Percentiles rank a stretch among this genome's conserved stretches.
Conservation (phyloP, 1,140 invertebrate species). For the Drosophila sproati region DNA sequence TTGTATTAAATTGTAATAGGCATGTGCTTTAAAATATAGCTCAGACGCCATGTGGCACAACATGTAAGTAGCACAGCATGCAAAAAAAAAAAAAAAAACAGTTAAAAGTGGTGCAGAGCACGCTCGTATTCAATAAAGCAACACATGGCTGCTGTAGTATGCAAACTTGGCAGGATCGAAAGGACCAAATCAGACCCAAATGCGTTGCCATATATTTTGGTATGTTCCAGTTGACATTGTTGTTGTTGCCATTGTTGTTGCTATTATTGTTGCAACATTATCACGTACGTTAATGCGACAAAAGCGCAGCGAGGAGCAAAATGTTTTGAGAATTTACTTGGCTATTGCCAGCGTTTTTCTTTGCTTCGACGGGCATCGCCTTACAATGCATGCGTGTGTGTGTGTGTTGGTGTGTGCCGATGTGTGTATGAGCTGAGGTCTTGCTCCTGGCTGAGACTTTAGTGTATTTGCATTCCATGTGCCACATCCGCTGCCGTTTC, state of each 20-base stretch:
- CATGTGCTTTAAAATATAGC: not conserved
- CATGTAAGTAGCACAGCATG: not conserved
- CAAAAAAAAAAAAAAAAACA: not conserved
- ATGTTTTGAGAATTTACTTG: conserved; percentile 81
- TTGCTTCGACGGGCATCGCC: conserved; percentile 41
- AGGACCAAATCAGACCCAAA: conserved; percentile 16
- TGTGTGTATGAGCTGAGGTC: conserved; percentile 38
- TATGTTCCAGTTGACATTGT: conserved; percentile 11
- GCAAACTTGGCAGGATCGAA: conserved; percentile 15
- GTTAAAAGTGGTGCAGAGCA: not conserved
- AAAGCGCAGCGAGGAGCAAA: conserved; percentile 79
- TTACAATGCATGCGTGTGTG: conserved; percentile 13
- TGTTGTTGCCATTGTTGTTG: conserved; percentile 19
- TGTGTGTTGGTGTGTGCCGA: not conserved
- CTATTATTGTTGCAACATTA: conserved; percentile 46
- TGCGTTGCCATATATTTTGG: conserved; percentile 8
- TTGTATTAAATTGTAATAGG: not conserved
- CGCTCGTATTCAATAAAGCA: conserved; percentile 20
- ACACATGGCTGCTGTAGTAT: conserved; percentile 2
- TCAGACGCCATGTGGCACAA: not conserved
- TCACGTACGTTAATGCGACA: conserved; percentile 83
- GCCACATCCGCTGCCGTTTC: conserved; percentile 75
- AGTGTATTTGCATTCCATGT: conserved; percentile 75
- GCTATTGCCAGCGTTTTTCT: conserved; percentile 43
- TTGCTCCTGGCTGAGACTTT: conserved; percentile 35